A percentile compares a stretch with the other conserved stretches of the same genome.
Evolutionary conservation across 1,140 invertebrate genomes (phyloP).

Genomic region (Calycopis cecrops): DNA sequence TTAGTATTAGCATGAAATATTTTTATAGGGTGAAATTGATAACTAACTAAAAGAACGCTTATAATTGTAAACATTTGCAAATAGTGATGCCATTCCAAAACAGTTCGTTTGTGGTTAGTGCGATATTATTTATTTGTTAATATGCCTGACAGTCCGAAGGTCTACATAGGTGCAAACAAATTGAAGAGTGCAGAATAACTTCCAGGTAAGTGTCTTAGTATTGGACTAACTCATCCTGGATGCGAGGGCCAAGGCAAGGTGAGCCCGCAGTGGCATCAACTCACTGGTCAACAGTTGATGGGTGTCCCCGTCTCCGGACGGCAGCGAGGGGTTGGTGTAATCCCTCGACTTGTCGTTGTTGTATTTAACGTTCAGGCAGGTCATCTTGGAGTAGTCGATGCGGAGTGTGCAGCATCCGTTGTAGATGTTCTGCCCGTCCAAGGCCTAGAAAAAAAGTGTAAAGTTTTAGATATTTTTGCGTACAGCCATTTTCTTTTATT

Average conservation of each 20-base stretch:
- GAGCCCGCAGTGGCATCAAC: conserved; percentile 78
- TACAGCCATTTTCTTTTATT: background rate
- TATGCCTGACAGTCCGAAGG: background rate
- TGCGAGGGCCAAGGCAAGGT: conserved; percentile 67
- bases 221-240: conserved; percentile 71
- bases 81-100: conserved; percentile 31
- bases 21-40: background rate
- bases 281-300: conserved; percentile 81
- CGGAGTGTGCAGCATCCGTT: conserved; percentile 99
- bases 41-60: background rate
- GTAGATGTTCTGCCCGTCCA: conserved; percentile 99
- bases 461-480: background rate
- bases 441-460: conserved; percentile 77
- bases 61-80: conserved; percentile 2
- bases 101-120: background rate
- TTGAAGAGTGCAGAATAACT: conserved; percentile 22
- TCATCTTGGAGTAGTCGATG: conserved; percentile 99
- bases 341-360: conserved; percentile 99
- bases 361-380: conserved; percentile 98
- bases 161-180: conserved; percentile 7
- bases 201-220: conserved; percentile 58
- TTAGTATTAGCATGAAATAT: background rate
- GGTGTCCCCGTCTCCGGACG: conserved; percentile 88
- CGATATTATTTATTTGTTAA: conserved; percentile 5
- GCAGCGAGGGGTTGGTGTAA: conserved; percentile 98